Base-by-base conservation (phyloP, 2,888 invertebrate species). In the Panopea generosa region DNA sequence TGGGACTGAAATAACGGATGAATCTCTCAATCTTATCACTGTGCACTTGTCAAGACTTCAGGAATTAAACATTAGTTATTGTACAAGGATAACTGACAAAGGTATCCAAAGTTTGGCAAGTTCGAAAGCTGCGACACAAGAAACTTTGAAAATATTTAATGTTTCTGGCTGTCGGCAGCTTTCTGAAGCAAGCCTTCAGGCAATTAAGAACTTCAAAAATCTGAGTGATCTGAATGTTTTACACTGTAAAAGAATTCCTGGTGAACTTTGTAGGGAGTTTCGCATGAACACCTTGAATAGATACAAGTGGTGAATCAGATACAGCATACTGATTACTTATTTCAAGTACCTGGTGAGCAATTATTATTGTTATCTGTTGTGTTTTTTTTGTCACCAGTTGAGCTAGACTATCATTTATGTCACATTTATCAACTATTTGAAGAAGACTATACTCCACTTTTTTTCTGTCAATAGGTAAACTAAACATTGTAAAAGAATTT, bases 1-100 rank as follows among this genome's bases (percentile, higher is more conserved):
- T 26, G 98, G 98, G 14, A 97, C 97, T 0, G 97, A 97, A 87
- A 95, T 98, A 78, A 96, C 97, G 0, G 98, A 98, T 91, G 96
- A 97, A n/a, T 95, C 96, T 0, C 94, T 97, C 92, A 94, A 91
- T 60, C 87, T 92, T 29, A 86, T 93, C 24, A 87, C 90, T 11
- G 87, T 90, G 53, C 88, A 92, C 77, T 72, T 93, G 63, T 87
- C 84, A 4, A 77, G 79, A 11, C 93, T 98, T 63, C 94, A 95
- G 68, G 95, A 95, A 83, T 93, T 98, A 84, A 96, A 97, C 93
- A 94, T 98, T 95, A 97, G 80, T 78, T 96, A 96, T 67, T 98
- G 98, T 93, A 96, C 96, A 69, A 95, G 97, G 26, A 95, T 98
- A 47, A 97, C 97, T 0, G 97, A 98, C 92, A 96, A 97, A 14